phyloP scores from a whole-genome alignment of 2,797 vertebrate genomes.

The Leucoraja ocellata region DNA sequence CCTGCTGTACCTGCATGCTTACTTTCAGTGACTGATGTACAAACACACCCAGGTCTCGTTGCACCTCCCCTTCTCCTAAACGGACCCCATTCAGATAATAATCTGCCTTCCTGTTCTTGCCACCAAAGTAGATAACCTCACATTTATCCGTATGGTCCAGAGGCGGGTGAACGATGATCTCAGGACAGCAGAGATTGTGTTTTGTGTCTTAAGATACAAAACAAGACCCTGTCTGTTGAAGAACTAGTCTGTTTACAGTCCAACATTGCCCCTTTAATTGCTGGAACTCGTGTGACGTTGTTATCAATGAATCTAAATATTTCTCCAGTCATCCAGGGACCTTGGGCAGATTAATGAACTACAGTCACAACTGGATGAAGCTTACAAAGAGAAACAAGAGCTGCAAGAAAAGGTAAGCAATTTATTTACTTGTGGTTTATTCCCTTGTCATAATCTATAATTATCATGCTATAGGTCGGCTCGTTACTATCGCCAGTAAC shows the following conservation, averaged over 20 bases:
- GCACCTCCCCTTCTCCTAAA: no score
- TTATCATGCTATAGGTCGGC: no score
- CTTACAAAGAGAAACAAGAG: slow-evolving; percentile 87
- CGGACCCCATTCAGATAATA: no score
- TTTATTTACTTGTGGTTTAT: background rate
- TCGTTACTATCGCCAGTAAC: no score
- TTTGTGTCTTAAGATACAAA: background rate
- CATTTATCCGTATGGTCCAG: no score
- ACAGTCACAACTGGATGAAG: slow-evolving; percentile 84
- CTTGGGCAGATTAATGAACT: slow-evolving; percentile 91
- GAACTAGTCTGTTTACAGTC: background rate
- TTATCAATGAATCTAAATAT: background rate
- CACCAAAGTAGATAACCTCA: no score
- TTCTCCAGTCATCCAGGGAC: slow-evolving; percentile 75
- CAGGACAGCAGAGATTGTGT: background rate
- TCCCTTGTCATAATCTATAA: background rate
- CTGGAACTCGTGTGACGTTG: background rate
- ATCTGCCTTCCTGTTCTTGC: no score
- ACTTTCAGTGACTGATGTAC: no score
- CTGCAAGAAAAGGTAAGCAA: slow-evolving; percentile 81
- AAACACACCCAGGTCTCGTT: no score
- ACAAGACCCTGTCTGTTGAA: background rate
- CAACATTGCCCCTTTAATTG: background rate
- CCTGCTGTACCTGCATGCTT: no score
- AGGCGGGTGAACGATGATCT: no score